Evolutionary conservation across 2,797 vertebrate genomes (phyloP).

Genomic region (Bradypodion ventrale): DNA sequence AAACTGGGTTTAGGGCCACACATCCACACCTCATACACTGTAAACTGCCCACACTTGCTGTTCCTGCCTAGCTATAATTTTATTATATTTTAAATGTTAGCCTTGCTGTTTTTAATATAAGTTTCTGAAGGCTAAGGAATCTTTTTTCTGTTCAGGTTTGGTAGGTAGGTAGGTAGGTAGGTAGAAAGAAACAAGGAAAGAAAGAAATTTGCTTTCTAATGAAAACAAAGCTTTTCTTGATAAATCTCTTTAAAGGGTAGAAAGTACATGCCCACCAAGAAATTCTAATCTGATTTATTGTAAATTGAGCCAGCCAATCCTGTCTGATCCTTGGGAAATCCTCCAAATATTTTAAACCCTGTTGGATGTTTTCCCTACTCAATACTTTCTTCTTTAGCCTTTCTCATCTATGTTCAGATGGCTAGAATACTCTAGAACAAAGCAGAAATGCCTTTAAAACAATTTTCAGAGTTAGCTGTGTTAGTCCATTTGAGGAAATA

Average conservation of each 20-base stretch:
- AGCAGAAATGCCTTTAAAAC: background rate
- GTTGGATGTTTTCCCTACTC: no score
- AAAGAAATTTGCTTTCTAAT: background rate
- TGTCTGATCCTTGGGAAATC: constrained; percentile 49
- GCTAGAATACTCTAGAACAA: background rate
- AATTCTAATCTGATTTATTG: constrained; percentile 51
- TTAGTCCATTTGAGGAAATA: no score
- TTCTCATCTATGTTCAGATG: background rate
- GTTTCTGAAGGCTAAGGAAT: background rate
- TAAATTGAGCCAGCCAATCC: constrained; percentile 45
- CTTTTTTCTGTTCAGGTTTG: background rate
- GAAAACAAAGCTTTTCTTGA: background rate
- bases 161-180: no score
- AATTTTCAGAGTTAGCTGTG: background rate
- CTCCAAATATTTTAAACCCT: constrained; percentile 48
- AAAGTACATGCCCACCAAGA: constrained; percentile 2
- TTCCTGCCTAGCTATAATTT: background rate
- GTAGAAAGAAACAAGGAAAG: background rate
- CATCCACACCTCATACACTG: no score
- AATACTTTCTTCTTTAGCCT: background rate
- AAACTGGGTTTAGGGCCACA: no score
- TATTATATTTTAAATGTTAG: background rate
- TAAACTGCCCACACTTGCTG: background rate
- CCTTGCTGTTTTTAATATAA: background rate
- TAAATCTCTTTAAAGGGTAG: background rate